Conservation (phyloP, 37 sponge, comb jelly and placozoan species). For the Eunapius fragilis region DNA sequence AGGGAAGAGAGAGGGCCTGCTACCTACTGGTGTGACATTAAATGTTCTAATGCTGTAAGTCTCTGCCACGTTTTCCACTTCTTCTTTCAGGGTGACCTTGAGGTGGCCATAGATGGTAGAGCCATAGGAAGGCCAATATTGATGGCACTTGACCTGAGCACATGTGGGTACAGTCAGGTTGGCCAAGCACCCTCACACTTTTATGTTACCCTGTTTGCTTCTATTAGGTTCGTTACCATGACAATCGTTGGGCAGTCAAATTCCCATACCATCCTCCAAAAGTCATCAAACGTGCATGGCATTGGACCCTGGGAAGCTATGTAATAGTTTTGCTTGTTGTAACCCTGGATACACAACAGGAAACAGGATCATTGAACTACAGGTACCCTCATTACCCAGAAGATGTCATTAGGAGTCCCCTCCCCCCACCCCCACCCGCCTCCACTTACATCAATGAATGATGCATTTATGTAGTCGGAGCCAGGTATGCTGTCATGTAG, state of each 20-base stretch:
- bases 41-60: slow-evolving; percentile 88
- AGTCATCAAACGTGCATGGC: slow-evolving; percentile 57
- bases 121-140: slow-evolving; percentile 91
- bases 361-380: no score
- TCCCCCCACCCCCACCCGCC: neutral
- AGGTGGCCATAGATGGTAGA: slow-evolving; percentile 72
- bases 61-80: slow-evolving; percentile 81
- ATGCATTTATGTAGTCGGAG: slow-evolving; percentile 76
- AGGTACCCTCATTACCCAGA: no score
- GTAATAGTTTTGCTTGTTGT: slow-evolving; percentile 43
- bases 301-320: slow-evolving; percentile 71
- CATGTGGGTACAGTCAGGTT: neutral
- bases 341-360: slow-evolving; percentile 21
- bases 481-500: slow-evolving; percentile 64
- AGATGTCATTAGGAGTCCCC: no score
- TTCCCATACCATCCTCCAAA: slow-evolving; percentile 79
- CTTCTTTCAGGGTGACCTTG: slow-evolving; percentile 72
- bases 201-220: slow-evolving; percentile 59
- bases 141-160: slow-evolving; percentile 80
- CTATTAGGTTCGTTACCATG: slow-evolving; percentile 74
- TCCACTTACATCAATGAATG: slow-evolving; percentile 64
- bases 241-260: slow-evolving; percentile 65
- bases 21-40: slow-evolving; percentile 51
- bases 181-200: neutral
- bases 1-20: neutral